A percentile compares a stretch with the other conserved stretches of the same genome.
Evolutionary conservation across 1,140 invertebrate species (phyloP).

Genomic region (Pinna nobilis): DNA sequence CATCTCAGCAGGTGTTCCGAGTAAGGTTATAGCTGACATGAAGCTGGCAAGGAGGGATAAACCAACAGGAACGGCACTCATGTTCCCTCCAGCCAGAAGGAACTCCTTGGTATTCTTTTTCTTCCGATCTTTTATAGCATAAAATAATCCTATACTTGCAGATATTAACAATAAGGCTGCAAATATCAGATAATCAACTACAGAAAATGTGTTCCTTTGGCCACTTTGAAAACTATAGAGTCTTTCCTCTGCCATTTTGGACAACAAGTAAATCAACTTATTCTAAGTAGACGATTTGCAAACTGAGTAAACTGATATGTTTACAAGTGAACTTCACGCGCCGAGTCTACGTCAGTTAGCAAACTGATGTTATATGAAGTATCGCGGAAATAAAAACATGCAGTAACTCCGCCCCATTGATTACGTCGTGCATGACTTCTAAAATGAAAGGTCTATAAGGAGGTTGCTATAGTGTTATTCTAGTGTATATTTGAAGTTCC

Average conservation of each 20-base stretch:
- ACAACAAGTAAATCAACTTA: too few relatives aligned
- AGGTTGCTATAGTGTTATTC: too few relatives aligned
- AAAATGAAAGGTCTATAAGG: too few relatives aligned
- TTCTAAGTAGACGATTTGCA: too few relatives aligned
- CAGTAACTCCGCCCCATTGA: too few relatives aligned
- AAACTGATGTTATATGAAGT: too few relatives aligned
- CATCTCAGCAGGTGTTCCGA: constrained; percentile 91
- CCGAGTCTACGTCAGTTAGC: too few relatives aligned
- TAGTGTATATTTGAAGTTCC: too few relatives aligned
- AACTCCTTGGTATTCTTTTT: constrained; percentile 90
- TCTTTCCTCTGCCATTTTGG: constrained; percentile 19
- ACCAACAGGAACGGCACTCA: constrained; percentile 76
- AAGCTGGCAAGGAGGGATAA: constrained; percentile 80
- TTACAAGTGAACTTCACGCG: too few relatives aligned
- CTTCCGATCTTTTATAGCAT: constrained; percentile 86
- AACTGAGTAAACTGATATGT: too few relatives aligned
- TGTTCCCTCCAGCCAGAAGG: constrained; percentile 84
- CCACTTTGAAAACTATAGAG: constrained; percentile 56
- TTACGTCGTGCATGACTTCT: too few relatives aligned
- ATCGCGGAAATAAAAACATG: too few relatives aligned
- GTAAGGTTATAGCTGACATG: constrained; percentile 90
- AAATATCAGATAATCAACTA: constrained; percentile 57
- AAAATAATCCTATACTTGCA: constrained; percentile 85
- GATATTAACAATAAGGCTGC: constrained; percentile 52
- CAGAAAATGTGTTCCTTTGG: constrained; percentile 39